Evolutionary conservation across 2,888 invertebrate genomes (phyloP).

Genomic region (Chrysolina americana): DNA sequence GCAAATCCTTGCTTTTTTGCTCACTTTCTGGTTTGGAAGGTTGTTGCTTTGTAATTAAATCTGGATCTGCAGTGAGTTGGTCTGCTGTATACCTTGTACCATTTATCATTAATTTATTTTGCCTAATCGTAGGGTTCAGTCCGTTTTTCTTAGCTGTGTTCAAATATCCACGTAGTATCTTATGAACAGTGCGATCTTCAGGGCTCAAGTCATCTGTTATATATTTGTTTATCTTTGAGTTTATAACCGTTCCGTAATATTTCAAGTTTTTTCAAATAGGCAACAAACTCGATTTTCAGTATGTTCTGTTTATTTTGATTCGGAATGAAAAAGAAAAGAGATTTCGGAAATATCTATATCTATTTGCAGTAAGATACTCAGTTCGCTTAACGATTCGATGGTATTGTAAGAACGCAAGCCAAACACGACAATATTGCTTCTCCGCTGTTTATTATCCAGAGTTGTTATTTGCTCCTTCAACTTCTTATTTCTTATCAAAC

Average conservation of each 20-base stretch:
- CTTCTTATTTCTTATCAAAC: too few relatives aligned
- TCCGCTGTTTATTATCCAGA: too few relatives aligned
- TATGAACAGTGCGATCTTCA: conserved; percentile 12
- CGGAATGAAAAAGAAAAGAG: not conserved
- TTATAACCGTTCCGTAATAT: not conserved
- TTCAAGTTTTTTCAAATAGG: conserved; percentile 21
- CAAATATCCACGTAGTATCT: conserved; percentile 14
- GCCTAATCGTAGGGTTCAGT: conserved; percentile 16
- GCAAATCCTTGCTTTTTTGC: too few relatives aligned
- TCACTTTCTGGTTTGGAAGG: too few relatives aligned
- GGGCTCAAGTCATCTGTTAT: conserved; percentile 13
- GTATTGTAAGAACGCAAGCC: conserved; percentile 12
- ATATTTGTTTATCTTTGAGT: not conserved
- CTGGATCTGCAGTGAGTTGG: conserved; percentile 13
- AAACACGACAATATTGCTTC: too few relatives aligned
- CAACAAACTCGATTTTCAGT: conserved; percentile 26
- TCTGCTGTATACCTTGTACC: conserved; percentile 20
- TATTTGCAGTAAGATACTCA: not conserved
- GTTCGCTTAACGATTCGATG: not conserved
- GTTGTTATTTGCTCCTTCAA: too few relatives aligned
- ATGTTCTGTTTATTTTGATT: not conserved
- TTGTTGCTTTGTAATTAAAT: not conserved
- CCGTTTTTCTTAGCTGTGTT: conserved; percentile 19
- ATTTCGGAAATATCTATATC: not conserved
- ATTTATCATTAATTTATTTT: conserved; percentile 21